Evolutionary conservation across 64 coral and sea anemone species (phyloP).

Genomic region (Trachythela sp.): DNA sequence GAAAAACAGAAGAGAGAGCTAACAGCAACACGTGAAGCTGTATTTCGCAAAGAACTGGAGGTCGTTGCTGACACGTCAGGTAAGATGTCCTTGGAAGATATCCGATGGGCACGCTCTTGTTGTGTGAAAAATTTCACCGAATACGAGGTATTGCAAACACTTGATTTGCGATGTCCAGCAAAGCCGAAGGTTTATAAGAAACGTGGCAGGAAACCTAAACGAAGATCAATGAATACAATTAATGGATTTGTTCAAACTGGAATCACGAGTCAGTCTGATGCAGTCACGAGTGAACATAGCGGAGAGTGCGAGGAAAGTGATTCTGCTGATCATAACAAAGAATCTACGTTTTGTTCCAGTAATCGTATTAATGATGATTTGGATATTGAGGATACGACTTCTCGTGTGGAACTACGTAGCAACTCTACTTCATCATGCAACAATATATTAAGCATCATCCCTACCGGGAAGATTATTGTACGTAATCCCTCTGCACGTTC

Average conservation of each 20-base stretch:
- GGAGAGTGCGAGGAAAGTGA: background rate
- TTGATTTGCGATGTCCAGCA: background rate
- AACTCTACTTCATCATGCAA: background rate
- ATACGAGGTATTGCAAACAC: background rate
- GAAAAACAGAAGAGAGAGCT: constrained; percentile 17
- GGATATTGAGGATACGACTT: background rate
- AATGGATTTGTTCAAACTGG: background rate
- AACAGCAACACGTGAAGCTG: background rate
- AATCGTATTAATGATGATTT: background rate
- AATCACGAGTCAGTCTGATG: background rate
- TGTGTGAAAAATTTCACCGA: constrained; percentile 19
- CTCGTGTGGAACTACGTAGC: background rate
- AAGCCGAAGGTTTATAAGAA: background rate
- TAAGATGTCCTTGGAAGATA: background rate
- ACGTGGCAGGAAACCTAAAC: background rate
- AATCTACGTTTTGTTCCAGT: background rate
- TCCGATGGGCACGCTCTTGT: constrained; percentile 4
- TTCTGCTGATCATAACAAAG: background rate
- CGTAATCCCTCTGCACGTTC: background rate
- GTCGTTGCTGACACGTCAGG: background rate
- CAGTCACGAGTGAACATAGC: background rate
- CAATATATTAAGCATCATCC: background rate
- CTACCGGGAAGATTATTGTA: background rate
- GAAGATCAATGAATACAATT: background rate
- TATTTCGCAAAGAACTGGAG: constrained; percentile 10